phyloP scores from a whole-genome alignment of 2,888 invertebrate species.

The Eurytoma adleriae region DNA sequence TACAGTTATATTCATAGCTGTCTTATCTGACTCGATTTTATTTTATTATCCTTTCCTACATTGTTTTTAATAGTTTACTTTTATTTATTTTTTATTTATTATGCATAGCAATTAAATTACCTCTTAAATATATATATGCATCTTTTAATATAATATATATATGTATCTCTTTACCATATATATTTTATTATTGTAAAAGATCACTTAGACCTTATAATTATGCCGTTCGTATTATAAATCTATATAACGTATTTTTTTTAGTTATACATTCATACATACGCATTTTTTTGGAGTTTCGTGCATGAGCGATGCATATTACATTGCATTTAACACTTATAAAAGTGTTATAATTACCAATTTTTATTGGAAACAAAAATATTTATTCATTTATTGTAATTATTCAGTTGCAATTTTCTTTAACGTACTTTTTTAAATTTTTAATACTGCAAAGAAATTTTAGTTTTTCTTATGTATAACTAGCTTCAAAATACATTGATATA shows the following conservation, averaged over 20 bases:
- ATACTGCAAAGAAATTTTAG: no score
- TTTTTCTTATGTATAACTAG: not conserved
- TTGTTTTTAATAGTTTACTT: conserved; percentile 43
- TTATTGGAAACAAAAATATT: conserved; percentile 10
- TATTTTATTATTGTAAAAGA: conserved; percentile 56
- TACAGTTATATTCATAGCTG: conserved; percentile 54
- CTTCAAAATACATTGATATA: not conserved
- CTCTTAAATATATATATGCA: conserved; percentile 52
- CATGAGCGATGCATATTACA: conserved; percentile 54
- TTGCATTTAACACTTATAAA: conserved; percentile 20
- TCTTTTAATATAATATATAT: conserved; percentile 53
- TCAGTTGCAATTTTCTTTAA: no score
- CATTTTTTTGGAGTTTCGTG: conserved; percentile 54
- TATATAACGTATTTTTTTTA: conserved; percentile 47
- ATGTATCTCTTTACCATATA: conserved; percentile 51
- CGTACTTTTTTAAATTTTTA: no score
- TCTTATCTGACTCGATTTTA: conserved; percentile 39
- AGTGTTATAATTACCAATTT: conserved; percentile 12
- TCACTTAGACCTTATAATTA: conserved; percentile 54
- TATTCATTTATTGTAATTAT: not conserved
- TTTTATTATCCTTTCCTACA: conserved; percentile 48
- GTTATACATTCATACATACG: conserved; percentile 54
- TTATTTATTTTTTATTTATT: conserved; percentile 50
- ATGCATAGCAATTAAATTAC: conserved; percentile 50
- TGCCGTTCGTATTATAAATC: conserved; percentile 52